phyloP scores from a whole-genome alignment of 2,113 vertebrate genomes.

The Pachyramphus minor region DNA sequence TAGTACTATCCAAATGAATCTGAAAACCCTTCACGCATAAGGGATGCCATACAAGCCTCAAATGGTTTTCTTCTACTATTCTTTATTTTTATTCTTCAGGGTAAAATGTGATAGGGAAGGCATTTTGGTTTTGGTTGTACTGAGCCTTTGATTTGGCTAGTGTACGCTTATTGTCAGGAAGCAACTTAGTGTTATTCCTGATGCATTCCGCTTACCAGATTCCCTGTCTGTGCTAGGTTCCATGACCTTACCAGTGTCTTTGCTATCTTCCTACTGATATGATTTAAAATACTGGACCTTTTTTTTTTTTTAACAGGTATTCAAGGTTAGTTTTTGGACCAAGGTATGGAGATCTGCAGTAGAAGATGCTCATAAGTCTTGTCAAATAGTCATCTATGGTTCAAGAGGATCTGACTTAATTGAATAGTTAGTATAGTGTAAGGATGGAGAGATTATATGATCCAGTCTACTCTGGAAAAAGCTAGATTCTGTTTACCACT shows the following conservation, averaged over 20 bases:
- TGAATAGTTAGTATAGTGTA: not conserved
- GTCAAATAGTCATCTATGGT: not conserved
- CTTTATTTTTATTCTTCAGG: not conserved
- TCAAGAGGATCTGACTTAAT: not conserved
- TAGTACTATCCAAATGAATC: not conserved
- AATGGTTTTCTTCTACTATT: not conserved
- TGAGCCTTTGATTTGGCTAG: not conserved
- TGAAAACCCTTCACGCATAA: not conserved
- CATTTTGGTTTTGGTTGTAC: not conserved
- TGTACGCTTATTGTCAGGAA: not conserved
- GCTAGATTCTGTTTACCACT: not conserved
- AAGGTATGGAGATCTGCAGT: not conserved
- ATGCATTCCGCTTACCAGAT: not conserved
- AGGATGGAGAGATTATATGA: not conserved
- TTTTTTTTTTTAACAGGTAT: not conserved
- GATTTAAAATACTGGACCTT: not conserved
- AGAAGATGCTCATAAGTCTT: not conserved
- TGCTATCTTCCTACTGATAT: not conserved
- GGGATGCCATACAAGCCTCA: accelerated
- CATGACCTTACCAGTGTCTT: not conserved
- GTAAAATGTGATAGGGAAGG: not conserved
- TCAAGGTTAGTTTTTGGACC: not conserved
- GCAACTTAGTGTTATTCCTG: not conserved
- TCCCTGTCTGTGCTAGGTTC: not conserved
- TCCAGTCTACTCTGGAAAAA: not conserved